Base-by-base conservation (phyloP, 92 coral and sea anemone genomes). In the Zoanthus sociatus region DNA sequence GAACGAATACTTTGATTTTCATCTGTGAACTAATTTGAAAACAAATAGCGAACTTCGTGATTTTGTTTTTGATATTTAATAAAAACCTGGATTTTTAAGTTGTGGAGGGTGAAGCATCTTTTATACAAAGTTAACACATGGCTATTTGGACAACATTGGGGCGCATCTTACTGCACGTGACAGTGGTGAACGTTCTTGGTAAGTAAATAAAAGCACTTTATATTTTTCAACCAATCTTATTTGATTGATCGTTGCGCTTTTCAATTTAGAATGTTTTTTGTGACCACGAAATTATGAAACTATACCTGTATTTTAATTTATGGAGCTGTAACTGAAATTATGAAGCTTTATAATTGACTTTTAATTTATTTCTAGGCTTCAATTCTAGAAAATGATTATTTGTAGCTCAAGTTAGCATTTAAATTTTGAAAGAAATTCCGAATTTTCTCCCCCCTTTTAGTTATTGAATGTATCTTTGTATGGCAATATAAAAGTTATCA, bases 161-260 rank as follows among this genome's bases (percentile, higher is more conserved):
- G 85, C 85, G 73, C 32, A 50, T 81, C 75, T 81, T 71, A 44
- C 12, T 81, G 45, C 73, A 81, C 75, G 58, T 81, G 60, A 60
- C n/a, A 21, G 13, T 67, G 20, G 33, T 13, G 37, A 42, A 60
- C 58, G 21, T 79, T 79, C 15, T 64, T 64, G 84, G 84, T 79
- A 79, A 79, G 84, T 79, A 4, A 37, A 37, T 37, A 37, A 79
- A 60, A 37, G 68, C 54, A 16, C 71, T 56, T 78, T 10, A 12
- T 67, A 14, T 37, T 5, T 12, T 37, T 37, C 4, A 37, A 37
- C 42, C 42, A 37, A 37, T 37, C 42, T 37, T 37, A 37, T 37
- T 37, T 37, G 4, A 37, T 37, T 37, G 42, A 4, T 37, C 42
- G 42, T 37, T 37, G 42, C 42, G 4, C 42, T 37, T 37, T 37